A percentile compares a stretch with the other conserved stretches of the same genome.
These are phyloP conservation scores for Nycticryphes semicollaris DNA, from an alignment of 2,113 vertebrate genomes.

Conservation along the genomic window DNA sequence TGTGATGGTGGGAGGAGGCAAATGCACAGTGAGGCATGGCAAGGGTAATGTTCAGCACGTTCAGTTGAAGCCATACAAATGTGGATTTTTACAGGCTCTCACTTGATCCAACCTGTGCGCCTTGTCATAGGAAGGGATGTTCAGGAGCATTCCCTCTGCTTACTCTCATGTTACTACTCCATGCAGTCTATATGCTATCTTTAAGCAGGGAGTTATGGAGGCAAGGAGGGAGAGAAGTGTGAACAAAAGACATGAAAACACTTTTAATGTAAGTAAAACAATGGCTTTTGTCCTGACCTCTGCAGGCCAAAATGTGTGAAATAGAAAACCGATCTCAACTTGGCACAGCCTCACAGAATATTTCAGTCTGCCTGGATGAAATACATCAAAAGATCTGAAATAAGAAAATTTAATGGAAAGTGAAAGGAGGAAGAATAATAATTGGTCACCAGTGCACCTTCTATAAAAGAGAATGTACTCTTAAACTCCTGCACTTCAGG, in stretches of 20 bases:
- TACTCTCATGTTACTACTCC: background rate
- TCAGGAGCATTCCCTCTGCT: background rate
- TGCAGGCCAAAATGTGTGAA: background rate
- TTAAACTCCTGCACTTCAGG: background rate
- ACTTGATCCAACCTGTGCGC: background rate
- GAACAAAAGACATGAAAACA: background rate
- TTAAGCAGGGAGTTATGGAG: background rate
- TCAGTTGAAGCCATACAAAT: background rate
- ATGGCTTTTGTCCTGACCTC: background rate
- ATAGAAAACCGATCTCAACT: background rate
- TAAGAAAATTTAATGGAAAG: background rate
- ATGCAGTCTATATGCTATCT: background rate
- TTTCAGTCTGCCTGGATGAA: background rate
- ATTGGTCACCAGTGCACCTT: background rate
- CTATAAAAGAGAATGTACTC: background rate
- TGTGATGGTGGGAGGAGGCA: background rate
- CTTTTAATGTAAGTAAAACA: background rate
- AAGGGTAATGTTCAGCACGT: background rate
- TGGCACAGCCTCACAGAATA: background rate
- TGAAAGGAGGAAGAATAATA: background rate
- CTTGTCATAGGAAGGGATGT: background rate
- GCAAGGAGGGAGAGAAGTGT: background rate
- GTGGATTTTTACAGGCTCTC: background rate
- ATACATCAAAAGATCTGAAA: background rate
- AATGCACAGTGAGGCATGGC: background rate